A percentile compares a stretch with the other conserved stretches of the same genome.
Conservation (phyloP, 2,113 vertebrate species). For the Tricholaema leucomelas region DNA sequence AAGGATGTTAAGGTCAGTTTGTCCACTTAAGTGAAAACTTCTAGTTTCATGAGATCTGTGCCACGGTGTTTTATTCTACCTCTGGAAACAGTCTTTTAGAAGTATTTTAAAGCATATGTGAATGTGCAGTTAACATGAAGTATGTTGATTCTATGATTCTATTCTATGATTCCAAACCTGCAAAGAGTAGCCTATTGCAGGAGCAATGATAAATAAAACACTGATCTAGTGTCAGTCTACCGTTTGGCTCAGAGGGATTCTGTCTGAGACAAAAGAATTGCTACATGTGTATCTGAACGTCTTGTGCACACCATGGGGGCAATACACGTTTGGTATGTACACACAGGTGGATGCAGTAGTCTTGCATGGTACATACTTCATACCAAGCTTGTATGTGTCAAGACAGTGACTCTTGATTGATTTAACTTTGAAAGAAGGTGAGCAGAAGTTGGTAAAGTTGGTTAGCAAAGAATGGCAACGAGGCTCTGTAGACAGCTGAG, state of each 20-base stretch:
- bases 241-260: neutral
- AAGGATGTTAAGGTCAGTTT: neutral
- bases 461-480: neutral
- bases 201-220: neutral
- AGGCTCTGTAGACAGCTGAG: neutral
- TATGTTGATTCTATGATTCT: too few relatives aligned
- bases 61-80: neutral
- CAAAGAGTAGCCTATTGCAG: accelerated
- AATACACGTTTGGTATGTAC: accelerated
- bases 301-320: too few relatives aligned
- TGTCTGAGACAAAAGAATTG: neutral
- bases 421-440: neutral
- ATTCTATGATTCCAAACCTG: neutral
- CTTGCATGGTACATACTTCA: accelerated
- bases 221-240: too few relatives aligned
- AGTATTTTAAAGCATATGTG: accelerated
- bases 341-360: accelerated
- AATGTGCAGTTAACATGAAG: neutral
- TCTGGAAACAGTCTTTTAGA: neutral
- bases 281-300: accelerated
- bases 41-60: neutral
- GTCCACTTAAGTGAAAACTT: neutral
- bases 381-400: accelerated
- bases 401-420: accelerated
- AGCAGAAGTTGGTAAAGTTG: neutral